Evolutionary conservation across 1,140 invertebrate species (phyloP), one percentile per base, ranked within the genome.

Genomic region (Pinna nobilis): DNA sequence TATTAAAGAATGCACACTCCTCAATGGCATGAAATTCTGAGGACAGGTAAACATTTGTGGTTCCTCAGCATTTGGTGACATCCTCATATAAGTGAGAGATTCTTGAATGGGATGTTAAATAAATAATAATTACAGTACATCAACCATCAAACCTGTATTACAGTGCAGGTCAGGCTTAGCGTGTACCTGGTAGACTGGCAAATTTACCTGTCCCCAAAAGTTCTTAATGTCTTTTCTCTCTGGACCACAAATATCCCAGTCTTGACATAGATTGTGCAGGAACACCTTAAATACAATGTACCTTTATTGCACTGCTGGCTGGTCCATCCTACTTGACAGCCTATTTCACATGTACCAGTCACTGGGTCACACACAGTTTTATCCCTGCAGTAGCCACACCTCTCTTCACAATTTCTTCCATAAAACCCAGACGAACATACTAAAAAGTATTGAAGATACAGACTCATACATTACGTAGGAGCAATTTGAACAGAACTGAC

Each of bases 371-470:
- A 65, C 9, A 18, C 25, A n/a, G 61, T 65, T 23, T 49, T 49
- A 3, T 65, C 61, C 20, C 50, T 65, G 50, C 61, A 65, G 23
- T 49, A 30, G 39, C 61, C 47, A 50, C 61, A 65, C 2, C 25
- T 49, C 1, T 44, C 1, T 15, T 47, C 50, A 65, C 61, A 65
- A 28, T 65, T 30, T 49, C 0, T 30, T 25, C 61, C 61, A 49
- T 32, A 65, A 13, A 11, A n/a, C 35, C 61, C 61, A 3, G 28
- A 15, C 13, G 37, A 33, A 18, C 61, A 65, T 1, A 5, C 57
- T n/a, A n/a, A n/a, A n/a, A n/a, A n/a, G n/a, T n/a, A n/a, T n/a
- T n/a, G n/a, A n/a, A n/a, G n/a, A n/a, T n/a, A n/a, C n/a, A n/a
- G n/a, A n/a, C n/a, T n/a, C n/a, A n/a, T n/a, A n/a, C n/a, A n/a